Percentiles rank a stretch among this genome's conserved stretches.
Evolutionary conservation across 1,140 invertebrate genomes (phyloP).

Genomic region (Drosophila kikkawai): DNA sequence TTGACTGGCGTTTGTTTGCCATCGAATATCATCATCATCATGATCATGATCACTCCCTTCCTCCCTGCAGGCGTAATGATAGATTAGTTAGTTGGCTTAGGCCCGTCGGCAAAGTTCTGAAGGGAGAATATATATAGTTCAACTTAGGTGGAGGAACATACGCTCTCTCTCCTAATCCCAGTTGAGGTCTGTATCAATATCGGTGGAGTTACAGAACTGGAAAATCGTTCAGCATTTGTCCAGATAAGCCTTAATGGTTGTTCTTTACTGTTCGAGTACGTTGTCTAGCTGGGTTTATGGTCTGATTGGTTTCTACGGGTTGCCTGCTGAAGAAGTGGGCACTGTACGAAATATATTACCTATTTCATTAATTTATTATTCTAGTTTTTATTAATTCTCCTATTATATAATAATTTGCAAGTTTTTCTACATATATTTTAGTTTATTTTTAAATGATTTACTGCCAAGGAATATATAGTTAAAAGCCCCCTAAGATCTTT

Average conservation of each 20-base stretch:
- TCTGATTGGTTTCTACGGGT: constrained; percentile 32
- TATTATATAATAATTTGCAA: background rate
- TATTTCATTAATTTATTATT: background rate
- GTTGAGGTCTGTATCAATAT: constrained; percentile 80
- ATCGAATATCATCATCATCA: background rate
- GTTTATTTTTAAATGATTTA: background rate
- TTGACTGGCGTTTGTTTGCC: constrained; percentile 44
- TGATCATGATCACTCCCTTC: too few species aligned
- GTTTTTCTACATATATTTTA: background rate
- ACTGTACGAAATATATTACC: constrained; percentile 30
- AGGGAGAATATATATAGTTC: constrained; percentile 2
- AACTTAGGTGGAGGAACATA: constrained; percentile 13
- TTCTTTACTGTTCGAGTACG: constrained; percentile 55
- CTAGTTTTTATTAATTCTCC: background rate
- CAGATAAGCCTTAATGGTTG: constrained; percentile 75
- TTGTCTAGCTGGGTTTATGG: constrained; percentile 17
- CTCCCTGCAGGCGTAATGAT: constrained; percentile 35
- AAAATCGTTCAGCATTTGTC: constrained; percentile 51
- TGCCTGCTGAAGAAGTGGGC: constrained; percentile 12
- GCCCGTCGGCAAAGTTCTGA: constrained; percentile 68
- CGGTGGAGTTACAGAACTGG: constrained; percentile 26
- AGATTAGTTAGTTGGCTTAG: constrained; percentile 53
- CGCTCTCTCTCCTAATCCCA: constrained; percentile 68
- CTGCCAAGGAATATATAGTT: background rate
- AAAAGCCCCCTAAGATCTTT: constrained; percentile 4